These are phyloP conservation scores for Platanista minor DNA, from an alignment of 2,113 vertebrate genomes.

Conservation along the genomic window DNA sequence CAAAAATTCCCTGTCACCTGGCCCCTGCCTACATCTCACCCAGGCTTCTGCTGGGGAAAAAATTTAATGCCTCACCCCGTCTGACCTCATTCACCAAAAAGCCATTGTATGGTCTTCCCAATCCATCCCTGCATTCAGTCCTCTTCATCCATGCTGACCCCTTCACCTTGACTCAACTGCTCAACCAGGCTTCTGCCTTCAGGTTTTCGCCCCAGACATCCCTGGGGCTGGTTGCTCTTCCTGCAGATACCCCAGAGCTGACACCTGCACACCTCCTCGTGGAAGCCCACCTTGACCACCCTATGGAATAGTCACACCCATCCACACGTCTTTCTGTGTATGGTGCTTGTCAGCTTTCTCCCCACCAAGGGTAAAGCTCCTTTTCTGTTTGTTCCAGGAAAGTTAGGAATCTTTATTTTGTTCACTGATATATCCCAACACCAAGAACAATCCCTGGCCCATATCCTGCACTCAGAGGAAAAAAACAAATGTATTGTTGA, in stretches of 20 bases:
- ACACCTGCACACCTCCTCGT: not conserved
- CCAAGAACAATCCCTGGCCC: not conserved
- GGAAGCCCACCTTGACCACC: not conserved
- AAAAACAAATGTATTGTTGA: not conserved
- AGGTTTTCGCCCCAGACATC: accelerated
- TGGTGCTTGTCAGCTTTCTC: not conserved
- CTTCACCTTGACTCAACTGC: not conserved
- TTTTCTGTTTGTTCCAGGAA: not conserved
- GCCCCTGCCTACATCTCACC: not conserved
- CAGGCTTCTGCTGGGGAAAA: not conserved
- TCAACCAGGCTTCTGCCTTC: not conserved
- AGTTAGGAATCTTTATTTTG: not conserved
- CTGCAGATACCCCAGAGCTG: not conserved
- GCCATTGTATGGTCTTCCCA: not conserved
- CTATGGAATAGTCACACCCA: not conserved
- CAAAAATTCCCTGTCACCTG: not conserved
- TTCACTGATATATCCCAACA: not conserved
- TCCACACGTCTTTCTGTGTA: not conserved
- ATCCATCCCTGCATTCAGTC: not conserved
- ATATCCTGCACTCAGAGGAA: not conserved
- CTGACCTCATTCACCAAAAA: not conserved
- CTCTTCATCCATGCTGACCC: not conserved
- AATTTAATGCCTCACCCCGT: not conserved
- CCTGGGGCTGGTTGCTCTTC: not conserved
- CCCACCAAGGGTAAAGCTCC: not conserved